phyloP scores from a whole-genome alignment of 2,113 vertebrate genomes.

The Sitta europaea region DNA sequence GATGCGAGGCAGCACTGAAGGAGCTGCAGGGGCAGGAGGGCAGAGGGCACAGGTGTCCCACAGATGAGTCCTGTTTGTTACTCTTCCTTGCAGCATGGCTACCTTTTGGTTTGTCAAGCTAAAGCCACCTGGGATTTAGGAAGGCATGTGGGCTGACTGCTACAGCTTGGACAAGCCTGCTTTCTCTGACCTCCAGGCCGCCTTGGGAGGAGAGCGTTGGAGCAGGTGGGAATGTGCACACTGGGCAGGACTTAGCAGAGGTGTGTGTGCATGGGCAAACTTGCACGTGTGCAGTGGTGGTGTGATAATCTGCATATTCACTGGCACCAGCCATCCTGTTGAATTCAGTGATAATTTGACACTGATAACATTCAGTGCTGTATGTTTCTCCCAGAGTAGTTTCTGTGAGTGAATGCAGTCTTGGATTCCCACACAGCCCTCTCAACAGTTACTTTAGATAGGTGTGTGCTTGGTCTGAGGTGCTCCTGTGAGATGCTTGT shows the following conservation, averaged over 20 bases:
- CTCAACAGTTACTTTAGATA: background rate
- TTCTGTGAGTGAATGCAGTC: background rate
- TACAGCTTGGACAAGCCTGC: background rate
- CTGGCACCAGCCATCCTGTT: accelerated
- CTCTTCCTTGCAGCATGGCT: background rate
- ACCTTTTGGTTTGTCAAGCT: background rate
- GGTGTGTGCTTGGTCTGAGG: background rate
- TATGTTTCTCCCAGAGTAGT: background rate
- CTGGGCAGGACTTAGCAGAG: background rate
- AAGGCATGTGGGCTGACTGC: background rate
- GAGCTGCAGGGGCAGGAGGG: background rate
- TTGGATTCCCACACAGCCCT: background rate
- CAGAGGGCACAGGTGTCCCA: background rate
- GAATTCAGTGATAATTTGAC: background rate
- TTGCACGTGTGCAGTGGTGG: accelerated
- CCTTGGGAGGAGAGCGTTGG: background rate
- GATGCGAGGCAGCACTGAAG: background rate
- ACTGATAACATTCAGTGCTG: background rate
- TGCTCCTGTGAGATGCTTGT: background rate
- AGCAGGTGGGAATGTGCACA: background rate
- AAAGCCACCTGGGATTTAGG: background rate
- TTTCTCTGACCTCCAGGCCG: background rate
- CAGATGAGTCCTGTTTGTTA: background rate
- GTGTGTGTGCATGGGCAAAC: background rate
- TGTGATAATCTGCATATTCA: background rate